Conservation (phyloP, 2,888 invertebrate genomes). For the Xylocampa areola region DNA sequence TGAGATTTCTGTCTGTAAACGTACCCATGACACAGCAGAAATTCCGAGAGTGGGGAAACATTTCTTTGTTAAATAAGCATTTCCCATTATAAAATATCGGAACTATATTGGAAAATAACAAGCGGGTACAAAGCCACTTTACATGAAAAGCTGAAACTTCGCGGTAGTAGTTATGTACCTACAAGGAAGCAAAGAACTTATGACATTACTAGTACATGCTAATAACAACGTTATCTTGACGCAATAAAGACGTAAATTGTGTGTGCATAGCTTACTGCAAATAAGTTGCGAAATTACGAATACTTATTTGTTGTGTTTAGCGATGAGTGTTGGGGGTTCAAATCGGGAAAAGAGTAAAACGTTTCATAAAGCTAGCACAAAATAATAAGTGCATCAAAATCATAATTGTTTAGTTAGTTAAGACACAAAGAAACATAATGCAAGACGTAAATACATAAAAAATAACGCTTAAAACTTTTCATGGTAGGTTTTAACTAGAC, state of each 20-base stretch:
- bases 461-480: too few species aligned
- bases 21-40: not conserved
- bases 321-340: conserved; percentile 4
- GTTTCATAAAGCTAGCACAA: not conserved
- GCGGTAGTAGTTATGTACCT: too few species aligned
- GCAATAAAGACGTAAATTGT: conserved; percentile 35
- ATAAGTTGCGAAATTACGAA: conserved; percentile 27
- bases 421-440: too few species aligned
- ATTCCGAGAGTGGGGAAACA: not conserved
- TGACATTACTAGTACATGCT: conserved; percentile 20
- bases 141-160: conserved; percentile 15
- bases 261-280: conserved; percentile 31
- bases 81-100: conserved; percentile 17
- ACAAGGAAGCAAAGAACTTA: conserved; percentile 27
- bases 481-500: too few species aligned
- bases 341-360: conserved; percentile 3
- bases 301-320: conserved; percentile 7
- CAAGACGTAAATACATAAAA: too few species aligned
- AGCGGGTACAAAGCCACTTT: conserved; percentile 27
- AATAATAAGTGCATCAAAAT: not conserved
- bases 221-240: conserved; percentile 20
- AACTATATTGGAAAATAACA: conserved; percentile 31
- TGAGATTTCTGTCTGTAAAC: too few species aligned
- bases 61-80: not conserved
- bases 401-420: too few species aligned